Conservation (phyloP, 2,113 vertebrate species). For the Myotis lucifugus region DNA sequence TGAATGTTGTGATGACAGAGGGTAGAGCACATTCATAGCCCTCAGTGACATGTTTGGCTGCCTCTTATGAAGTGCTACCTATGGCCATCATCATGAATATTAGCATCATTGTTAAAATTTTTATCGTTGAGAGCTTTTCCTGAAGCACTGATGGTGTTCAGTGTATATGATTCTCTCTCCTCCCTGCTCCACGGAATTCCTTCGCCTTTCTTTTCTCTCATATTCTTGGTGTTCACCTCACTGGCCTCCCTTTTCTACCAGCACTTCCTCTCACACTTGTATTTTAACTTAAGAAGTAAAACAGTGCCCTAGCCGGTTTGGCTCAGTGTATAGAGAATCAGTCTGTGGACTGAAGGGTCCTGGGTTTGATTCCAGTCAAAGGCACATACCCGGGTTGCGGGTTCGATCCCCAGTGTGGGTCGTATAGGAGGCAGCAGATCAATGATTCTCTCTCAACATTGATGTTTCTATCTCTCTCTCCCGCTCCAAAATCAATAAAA, state of each 20-base stretch:
- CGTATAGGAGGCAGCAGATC: no score
- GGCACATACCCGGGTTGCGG: no score
- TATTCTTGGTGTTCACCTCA: fast-evolving
- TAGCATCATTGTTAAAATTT: neutral
- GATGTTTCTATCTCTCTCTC: no score
- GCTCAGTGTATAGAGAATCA: no score
- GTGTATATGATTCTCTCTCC: neutral
- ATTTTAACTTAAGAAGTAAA: neutral
- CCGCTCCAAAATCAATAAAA: no score
- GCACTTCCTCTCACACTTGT: neutral
- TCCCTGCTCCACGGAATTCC: neutral
- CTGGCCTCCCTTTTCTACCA: neutral
- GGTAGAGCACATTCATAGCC: fast-evolving
- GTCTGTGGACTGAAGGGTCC: no score
- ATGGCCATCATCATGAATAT: no score
- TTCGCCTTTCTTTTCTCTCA: neutral
- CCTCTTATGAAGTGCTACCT: neutral
- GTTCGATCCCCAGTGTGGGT: no score
- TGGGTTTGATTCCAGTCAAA: no score
- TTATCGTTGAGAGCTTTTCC: neutral
- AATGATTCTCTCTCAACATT: no score
- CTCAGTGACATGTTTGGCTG: no score
- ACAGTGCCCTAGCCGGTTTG: no score
- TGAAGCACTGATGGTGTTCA: neutral
- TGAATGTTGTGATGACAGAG: neutral